Percentiles rank a stretch among this genome's conserved stretches.
phyloP scores from a whole-genome alignment of 1,140 invertebrate genomes.

The Akabosia matsudoensis region DNA sequence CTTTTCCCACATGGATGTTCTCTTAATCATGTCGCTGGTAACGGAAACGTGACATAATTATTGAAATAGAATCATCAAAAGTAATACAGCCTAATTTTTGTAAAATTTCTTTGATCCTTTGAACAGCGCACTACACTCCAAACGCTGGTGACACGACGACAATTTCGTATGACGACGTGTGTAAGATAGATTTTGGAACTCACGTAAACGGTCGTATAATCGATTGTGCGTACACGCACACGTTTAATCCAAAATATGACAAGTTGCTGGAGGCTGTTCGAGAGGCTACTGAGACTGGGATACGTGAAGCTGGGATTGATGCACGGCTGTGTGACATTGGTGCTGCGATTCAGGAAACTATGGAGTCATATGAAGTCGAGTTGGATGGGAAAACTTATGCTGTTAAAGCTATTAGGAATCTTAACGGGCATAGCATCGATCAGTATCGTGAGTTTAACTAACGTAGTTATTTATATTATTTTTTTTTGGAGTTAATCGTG shows the following conservation, averaged over 20 bases:
- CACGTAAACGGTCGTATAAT: slow-evolving; percentile 99
- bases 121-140: slow-evolving; percentile 85
- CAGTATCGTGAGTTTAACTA: slow-evolving; percentile 71
- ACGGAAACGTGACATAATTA: no score
- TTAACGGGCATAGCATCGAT: slow-evolving; percentile 97
- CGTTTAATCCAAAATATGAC: slow-evolving; percentile 97
- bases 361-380: slow-evolving; percentile 99
- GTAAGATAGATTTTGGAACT: slow-evolving; percentile 99
- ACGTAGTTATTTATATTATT: background rate
- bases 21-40: slow-evolving; percentile 96
- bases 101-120: no score
- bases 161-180: slow-evolving; percentile 92
- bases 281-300: slow-evolving; percentile 91
- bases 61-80: no score
- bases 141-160: slow-evolving; percentile 97
- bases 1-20: slow-evolving; percentile 97
- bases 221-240: slow-evolving; percentile 96
- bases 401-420: slow-evolving; percentile 91
- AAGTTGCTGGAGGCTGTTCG: slow-evolving; percentile 90
- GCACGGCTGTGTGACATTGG: slow-evolving; percentile 96
- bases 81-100: no score
- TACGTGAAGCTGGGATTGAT: slow-evolving; percentile 61
- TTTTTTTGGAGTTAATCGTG: background rate
- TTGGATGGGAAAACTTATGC: slow-evolving; percentile 94
- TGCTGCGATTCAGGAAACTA: slow-evolving; percentile 96